Conservation (phyloP, 2,888 invertebrate genomes). For the Pasiphila rectangulata region DNA sequence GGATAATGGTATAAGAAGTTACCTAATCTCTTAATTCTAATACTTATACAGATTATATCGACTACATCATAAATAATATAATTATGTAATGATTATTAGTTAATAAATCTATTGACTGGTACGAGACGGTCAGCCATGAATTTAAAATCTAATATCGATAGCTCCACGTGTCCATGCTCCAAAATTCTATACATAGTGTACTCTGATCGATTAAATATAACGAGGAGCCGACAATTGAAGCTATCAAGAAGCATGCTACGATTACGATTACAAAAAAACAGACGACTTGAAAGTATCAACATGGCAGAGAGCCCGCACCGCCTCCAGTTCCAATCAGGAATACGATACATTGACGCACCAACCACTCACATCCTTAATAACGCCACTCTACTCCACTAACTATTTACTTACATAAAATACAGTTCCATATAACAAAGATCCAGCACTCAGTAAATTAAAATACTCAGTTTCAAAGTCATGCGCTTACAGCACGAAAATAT, state of each 20-base stretch:
- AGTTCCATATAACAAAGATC: conserved; percentile 61
- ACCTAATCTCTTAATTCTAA: conserved; percentile 63
- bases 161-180: conserved; percentile 9
- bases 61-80: conserved; percentile 70
- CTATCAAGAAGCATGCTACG: conserved; percentile 24
- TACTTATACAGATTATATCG: conserved; percentile 62
- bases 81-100: conserved; percentile 49
- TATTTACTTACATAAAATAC: conserved; percentile 46
- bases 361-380: conserved; percentile 46
- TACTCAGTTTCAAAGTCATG: conserved; percentile 67
- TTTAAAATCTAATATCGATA: conserved; percentile 52
- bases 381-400: conserved; percentile 38
- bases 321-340: conserved; percentile 10
- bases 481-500: conserved; percentile 73
- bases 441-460: conserved; percentile 59
- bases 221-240: conserved; percentile 24
- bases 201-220: conserved; percentile 22
- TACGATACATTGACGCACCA: conserved; percentile 20
- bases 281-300: conserved; percentile 10
- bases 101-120: conserved; percentile 74
- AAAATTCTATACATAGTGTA: conserved; percentile 17
- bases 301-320: conserved; percentile 23
- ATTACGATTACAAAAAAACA: conserved; percentile 8
- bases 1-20: conserved; percentile 74
- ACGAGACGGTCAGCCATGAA: conserved; percentile 68